phyloP scores from a whole-genome alignment of 2,888 invertebrate species.

The Aplocera efformata region DNA sequence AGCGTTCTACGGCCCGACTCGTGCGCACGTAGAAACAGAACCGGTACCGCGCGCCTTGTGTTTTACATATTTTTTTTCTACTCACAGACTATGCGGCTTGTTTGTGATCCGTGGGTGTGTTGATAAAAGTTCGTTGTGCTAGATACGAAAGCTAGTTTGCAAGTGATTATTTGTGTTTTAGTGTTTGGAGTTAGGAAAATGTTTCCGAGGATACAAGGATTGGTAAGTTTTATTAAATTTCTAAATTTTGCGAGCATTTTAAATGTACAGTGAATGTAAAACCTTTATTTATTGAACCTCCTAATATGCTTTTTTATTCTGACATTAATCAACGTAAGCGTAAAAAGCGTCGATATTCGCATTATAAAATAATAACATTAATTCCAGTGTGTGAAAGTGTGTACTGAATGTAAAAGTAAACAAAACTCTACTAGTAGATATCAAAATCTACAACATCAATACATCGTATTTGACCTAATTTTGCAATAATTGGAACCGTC shows the following conservation, averaged over 20 bases:
- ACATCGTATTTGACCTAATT: conserved; percentile 26
- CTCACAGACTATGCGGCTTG: conserved; percentile 34
- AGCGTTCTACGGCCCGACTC: conserved; percentile 47
- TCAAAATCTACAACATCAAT: conserved; percentile 4
- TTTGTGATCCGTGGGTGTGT: conserved; percentile 40
- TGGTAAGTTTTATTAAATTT: conserved; percentile 51
- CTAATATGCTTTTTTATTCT: too few relatives aligned
- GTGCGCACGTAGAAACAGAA: conserved; percentile 48
- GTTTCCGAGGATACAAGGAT: conserved; percentile 75
- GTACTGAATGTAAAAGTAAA: too few relatives aligned
- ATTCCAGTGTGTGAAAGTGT: too few relatives aligned
- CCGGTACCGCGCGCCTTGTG: conserved; percentile 35
- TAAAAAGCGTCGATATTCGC: too few relatives aligned
- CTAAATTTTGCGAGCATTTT: background rate
- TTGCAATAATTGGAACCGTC: conserved; percentile 23
- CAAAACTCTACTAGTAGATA: conserved; percentile 1
- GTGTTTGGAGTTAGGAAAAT: conserved; percentile 48
- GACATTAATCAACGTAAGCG: too few relatives aligned
- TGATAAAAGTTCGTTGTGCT: conserved; percentile 47
- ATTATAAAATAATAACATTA: too few relatives aligned
- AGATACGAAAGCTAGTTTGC: conserved; percentile 32
- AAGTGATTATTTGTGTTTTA: conserved; percentile 36
- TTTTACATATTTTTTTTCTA: conserved; percentile 34
- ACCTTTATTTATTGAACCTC: too few relatives aligned
- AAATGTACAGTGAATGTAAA: background rate